Conservation (phyloP, 2,113 vertebrate genomes). For the Lophochroa leadbeateri region DNA sequence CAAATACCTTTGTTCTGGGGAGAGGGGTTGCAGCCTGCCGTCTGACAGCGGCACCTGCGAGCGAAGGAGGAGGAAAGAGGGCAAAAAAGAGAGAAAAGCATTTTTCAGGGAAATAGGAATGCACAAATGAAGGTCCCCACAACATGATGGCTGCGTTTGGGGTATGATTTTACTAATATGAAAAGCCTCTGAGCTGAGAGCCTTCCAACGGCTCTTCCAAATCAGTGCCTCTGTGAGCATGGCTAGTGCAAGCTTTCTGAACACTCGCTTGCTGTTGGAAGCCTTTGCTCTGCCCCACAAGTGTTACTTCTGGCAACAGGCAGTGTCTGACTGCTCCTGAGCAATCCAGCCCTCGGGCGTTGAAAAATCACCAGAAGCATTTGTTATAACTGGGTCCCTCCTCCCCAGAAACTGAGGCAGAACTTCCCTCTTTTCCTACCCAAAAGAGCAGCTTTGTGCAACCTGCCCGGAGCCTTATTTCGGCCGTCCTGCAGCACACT, state of each 20-base stretch:
- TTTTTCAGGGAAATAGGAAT: background rate
- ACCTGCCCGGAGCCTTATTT: too few species aligned
- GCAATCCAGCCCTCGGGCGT: background rate
- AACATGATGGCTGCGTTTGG: background rate
- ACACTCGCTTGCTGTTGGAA: background rate
- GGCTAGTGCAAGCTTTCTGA: background rate
- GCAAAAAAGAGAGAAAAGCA: background rate
- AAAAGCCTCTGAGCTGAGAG: background rate
- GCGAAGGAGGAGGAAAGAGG: background rate
- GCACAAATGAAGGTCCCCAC: background rate
- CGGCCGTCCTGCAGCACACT: too few species aligned
- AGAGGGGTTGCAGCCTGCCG: conserved; percentile 68
- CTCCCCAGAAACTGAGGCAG: background rate
- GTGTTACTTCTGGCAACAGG: background rate
- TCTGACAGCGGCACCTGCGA: conserved; percentile 75
- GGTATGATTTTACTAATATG: background rate
- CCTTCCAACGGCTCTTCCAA: background rate
- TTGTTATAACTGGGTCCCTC: background rate
- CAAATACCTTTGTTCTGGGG: conserved; percentile 80
- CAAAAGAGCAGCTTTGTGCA: too few species aligned
- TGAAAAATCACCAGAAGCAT: background rate
- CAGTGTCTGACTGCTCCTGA: background rate
- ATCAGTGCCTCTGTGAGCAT: background rate
- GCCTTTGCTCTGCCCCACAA: background rate
- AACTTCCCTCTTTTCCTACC: too few species aligned